Evolutionary conservation across 2,113 vertebrate genomes (phyloP), one percentile per base, ranked within the genome.

Genomic region (Seriola rivoliana): DNA sequence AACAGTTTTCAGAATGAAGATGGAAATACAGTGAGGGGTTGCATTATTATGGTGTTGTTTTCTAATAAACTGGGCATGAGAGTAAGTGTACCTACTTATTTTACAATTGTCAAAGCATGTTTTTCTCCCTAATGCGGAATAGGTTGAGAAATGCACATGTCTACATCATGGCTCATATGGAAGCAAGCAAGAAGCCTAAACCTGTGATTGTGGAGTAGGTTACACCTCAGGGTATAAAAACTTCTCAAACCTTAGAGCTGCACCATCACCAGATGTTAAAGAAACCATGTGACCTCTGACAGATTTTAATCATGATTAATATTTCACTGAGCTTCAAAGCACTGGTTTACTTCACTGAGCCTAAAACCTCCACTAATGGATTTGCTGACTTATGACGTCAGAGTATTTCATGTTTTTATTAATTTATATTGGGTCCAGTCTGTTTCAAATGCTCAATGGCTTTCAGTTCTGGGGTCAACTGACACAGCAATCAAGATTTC

Each of bases 311-410:
- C 63, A 76, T 54, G 50, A 57, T 29, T 58, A 23, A 58, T 4
- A 67, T 38, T n/a, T 58, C 63, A 38, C 38, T 25, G 71, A 82
- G 25, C 8, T 48, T 10, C 19, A 23, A 23, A 50, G 29, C 19
- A 21, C 10, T 16, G 64, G 44, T 68, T 76, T 25, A 72, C 59
- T 71, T 66, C 67, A 58, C 36, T 23, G 64, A 82, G 25, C 8
- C 72, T 68, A 3, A 40, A 29, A 50, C 54, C 8, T 44, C 48
- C 3, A 42, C n/a, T 52, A 52, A 57, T 29, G 29, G 44, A 44
- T 55, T 3, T 0, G 9, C 55, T n/a, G 11, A 68, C 29, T 58
- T 40, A 10, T 74, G 25, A 29, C 29, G 17, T 52, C 21, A 21
- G n/a, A 14, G 4, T 48, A 44, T 57, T 25, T 50, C 19, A 23